phyloP scores from a whole-genome alignment of 2,113 vertebrate genomes.

The Psammodynastes pulverulentus region DNA sequence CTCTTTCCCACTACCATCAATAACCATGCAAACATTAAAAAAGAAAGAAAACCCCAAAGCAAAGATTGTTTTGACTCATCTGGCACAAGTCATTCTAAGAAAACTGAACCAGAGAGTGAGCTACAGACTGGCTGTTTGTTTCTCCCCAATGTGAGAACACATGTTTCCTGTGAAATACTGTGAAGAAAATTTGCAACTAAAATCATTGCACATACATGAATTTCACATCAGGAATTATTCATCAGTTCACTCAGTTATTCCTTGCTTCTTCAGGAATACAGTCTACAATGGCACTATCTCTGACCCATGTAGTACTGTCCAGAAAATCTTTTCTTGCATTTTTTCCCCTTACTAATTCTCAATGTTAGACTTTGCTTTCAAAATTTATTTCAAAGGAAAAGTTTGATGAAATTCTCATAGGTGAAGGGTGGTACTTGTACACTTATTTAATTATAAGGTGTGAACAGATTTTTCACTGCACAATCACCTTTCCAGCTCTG shows the following conservation, averaged over 20 bases:
- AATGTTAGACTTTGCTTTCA: neutral
- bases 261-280: neutral
- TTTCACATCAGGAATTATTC: neutral
- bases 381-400: neutral
- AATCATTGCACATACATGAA: neutral
- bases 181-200: neutral
- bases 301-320: neutral
- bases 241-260: neutral
- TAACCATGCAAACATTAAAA: neutral
- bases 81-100: conserved; percentile 16
- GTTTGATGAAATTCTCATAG: neutral
- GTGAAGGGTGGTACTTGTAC: neutral
- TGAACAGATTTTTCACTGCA: neutral
- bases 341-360: neutral
- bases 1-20: neutral
- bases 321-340: neutral
- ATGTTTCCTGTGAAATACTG: neutral
- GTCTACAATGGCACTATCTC: neutral
- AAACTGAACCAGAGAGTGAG: neutral
- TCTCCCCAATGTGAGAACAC: neutral
- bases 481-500: neutral
- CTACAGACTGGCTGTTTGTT: conserved; percentile 1
- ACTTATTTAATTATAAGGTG: neutral
- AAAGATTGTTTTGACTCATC: neutral
- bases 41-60: neutral